Base-by-base conservation (phyloP, 2,113 vertebrate species). In the Limnothrissa miodon region DNA sequence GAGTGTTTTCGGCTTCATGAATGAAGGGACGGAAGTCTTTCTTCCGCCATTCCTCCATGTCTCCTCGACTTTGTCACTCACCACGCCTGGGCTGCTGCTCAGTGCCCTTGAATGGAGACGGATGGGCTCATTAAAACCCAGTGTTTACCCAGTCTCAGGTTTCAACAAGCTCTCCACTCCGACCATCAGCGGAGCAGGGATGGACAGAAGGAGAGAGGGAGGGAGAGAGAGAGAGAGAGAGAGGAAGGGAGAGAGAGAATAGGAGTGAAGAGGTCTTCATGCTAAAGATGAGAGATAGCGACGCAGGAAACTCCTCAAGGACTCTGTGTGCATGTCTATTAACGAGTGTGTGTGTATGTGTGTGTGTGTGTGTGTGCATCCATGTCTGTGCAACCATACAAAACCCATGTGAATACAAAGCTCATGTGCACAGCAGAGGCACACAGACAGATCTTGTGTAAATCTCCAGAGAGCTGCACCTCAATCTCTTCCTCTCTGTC, bases 31-130 rank as follows among this genome's bases (percentile, higher is more conserved):
- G n/a, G 25, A 25, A n/a, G 25, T 36, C 15, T 39, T 33, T 74
- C 66, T 17, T 74, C 36, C 29, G 11, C 66, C 25, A 25, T 33
- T 33, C 33, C 29, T 74, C 29, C 66, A 74, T 36, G 2, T 36
- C 29, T 39, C 39, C 84, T 85, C 51, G 74, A 39, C 78, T 84
- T 36, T 74, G 51, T 79, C 70, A 66, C 39, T 74, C 66, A 36
- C 0, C 13, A 17, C 66, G 15, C 4, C 66, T 36, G 5, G 29
- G 66, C 11, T 36, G 66, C 66, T 25, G 0, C 19, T 29, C 29
- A 33, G 29, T 74, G 66, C 66, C 66, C 66, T 36, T 74, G 29
- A 74, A 74, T 74, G 66, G 66, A 78, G 83, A 79, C 48, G 33
- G 46, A 51, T n/a, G 39, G 59, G 66, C 51, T 78, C 62, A 78